Evolutionary conservation across 2,888 invertebrate genomes (phyloP), one percentile per base, ranked within the genome.

Genomic region (Ormia ochracea): DNA sequence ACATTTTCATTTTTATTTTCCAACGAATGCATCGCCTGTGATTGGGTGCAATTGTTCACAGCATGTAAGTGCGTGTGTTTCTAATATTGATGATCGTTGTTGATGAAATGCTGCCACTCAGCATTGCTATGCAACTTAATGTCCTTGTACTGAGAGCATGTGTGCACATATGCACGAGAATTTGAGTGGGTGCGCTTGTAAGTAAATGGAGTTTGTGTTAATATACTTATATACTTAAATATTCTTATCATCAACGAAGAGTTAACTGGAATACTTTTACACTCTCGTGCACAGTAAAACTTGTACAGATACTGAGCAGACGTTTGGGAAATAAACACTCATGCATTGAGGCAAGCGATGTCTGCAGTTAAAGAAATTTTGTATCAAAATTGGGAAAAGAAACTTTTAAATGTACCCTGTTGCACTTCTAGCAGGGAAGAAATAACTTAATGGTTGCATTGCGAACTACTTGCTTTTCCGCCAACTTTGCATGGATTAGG

Each of bases 211-310:
- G 79, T 72, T 80, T 76, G 61, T 69, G 69, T 68, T 80, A 80
- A 80, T 76, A 76, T 76, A 56, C 80, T 76, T 80, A 80, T 68
- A 72, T 75, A 76, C 80, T 80, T 80, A 80, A 72, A 72, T 58
- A 80, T 76, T 80, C 68, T 80, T 76, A 76, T 80, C 80, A 72
- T 76, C 80, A 56, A 80, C 68, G 72, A 68, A 56, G 80, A 80
- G 70, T 72, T 80, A 76, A 76, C 54, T 72, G 66, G 36, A 72
- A 80, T 68, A 72, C 48, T 80, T 80, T 80, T 68, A 72, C 75
- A 76, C 80, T 68, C 75, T 70, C 31, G 38, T 65, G 41, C 50
- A 61, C 70, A 58, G 52, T 36, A 45, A 31, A 54, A 66, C 56
- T 38, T 28, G 33, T 36, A 50, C 17, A 12, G 52, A 54, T 54